A percentile compares a stretch with the other conserved stretches of the same genome.
Conservation (phyloP, 2,888 invertebrate genomes). For the Myopa tessellatipennis region DNA sequence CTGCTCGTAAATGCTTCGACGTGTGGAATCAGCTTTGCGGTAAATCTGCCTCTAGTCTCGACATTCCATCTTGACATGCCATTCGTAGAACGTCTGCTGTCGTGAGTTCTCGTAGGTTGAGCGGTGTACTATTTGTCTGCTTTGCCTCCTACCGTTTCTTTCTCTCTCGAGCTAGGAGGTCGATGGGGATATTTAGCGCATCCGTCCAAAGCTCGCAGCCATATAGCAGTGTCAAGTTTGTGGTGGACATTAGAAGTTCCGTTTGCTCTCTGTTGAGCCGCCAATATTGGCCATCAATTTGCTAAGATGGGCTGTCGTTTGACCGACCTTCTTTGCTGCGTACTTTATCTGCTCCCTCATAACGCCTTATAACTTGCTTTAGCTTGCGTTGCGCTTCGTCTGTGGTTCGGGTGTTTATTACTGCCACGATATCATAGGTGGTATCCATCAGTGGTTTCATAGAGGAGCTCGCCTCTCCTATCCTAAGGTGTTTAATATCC, state of each 20-base stretch:
- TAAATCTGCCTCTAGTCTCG: slow-evolving; percentile 17
- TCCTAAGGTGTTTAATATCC: too few species aligned
- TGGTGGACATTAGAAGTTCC: slow-evolving; percentile 1
- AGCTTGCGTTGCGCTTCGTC: not conserved
- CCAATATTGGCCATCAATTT: not conserved
- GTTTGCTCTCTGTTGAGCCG: not conserved
- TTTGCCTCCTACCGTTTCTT: not conserved
- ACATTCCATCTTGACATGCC: slow-evolving; percentile 29
- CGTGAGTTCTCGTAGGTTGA: not conserved
- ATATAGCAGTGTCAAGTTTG: not conserved
- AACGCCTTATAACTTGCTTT: not conserved
- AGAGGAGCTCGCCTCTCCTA: slow-evolving; percentile 11
- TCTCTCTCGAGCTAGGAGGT: not conserved
- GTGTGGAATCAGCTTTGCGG: not conserved
- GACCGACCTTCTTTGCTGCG: not conserved
- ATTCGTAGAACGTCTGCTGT: not conserved
- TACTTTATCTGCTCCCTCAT: not conserved
- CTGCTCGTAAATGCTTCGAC: not conserved
- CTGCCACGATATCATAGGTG: not conserved
- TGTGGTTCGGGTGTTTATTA: not conserved
- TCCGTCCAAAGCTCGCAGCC: slow-evolving; percentile 1
- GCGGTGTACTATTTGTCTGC: not conserved
- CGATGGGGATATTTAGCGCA: slow-evolving; percentile 5
- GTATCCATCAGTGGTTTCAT: slow-evolving; percentile 18
- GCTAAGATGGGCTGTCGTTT: not conserved